These are phyloP conservation scores for Passerina amoena DNA, from an alignment of 2,113 vertebrate genomes.

Conservation along the genomic window DNA sequence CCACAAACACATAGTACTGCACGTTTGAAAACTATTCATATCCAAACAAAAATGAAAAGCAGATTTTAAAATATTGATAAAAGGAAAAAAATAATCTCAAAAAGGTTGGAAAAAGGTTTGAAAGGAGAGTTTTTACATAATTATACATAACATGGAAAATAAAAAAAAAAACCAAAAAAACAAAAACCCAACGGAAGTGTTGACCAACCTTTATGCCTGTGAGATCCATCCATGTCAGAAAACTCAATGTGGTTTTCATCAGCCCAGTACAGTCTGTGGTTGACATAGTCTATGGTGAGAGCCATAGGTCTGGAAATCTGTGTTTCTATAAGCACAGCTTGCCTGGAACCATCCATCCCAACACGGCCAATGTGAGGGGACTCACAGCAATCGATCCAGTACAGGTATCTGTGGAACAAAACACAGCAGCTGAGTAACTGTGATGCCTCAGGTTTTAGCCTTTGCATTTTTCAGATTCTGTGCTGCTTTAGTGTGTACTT, in stretches of 20 bases:
- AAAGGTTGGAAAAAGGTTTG: neutral
- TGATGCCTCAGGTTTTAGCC: neutral
- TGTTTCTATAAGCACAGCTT: conserved; percentile 86
- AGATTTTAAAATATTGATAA: neutral
- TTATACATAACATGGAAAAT: neutral
- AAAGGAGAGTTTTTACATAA: neutral
- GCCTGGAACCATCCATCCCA: conserved; percentile 94
- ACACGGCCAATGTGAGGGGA: conserved; percentile 90
- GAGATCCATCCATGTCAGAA: conserved; percentile 92
- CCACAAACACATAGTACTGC: too few relatives aligned
- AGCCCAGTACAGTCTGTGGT: conserved; percentile 94
- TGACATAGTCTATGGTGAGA: conserved; percentile 96
- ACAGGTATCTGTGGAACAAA: conserved; percentile 84
- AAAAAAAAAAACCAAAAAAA: neutral
- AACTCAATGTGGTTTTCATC: conserved; percentile 96
- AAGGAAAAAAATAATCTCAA: neutral
- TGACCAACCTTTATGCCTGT: conserved; percentile 87
- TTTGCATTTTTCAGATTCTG: neutral
- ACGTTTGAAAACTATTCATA: neutral
- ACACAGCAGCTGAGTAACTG: neutral
- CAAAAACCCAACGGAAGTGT: neutral
- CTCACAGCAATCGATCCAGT: conserved; percentile 98
- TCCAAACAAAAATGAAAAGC: neutral
- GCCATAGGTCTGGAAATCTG: conserved; percentile 92
- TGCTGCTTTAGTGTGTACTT: too few relatives aligned